phyloP scores from a whole-genome alignment of 35 echinoderm and acorn worm species.

The Heliocidaris erythrogramma region DNA sequence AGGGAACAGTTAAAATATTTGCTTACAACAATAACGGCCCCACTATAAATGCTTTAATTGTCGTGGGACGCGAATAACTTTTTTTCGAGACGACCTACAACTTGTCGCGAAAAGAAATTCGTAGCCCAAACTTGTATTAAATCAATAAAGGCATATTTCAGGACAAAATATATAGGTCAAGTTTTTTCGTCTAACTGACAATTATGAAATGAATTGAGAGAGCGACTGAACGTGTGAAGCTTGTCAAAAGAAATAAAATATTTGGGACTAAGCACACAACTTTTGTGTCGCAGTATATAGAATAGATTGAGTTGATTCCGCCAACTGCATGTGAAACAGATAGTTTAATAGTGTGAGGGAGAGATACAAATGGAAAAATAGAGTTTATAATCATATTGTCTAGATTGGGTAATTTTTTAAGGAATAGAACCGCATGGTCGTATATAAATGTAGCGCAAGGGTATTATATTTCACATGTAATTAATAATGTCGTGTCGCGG shows the following conservation, averaged over 20 bases:
- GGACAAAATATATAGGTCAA: neutral
- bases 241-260: neutral
- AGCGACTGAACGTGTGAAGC: neutral
- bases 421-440: too few relatives aligned
- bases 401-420: too few relatives aligned
- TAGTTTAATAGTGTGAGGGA: too few relatives aligned
- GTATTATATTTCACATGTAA: too few relatives aligned
- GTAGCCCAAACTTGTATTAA: neutral
- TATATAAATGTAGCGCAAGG: too few relatives aligned
- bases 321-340: too few relatives aligned
- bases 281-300: neutral
- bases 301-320: neutral
- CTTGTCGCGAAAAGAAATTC: neutral
- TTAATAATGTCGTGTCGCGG: too few relatives aligned
- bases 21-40: neutral
- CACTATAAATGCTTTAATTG: constrained; percentile 12
- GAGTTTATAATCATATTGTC: too few relatives aligned
- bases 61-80: neutral
- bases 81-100: neutral
- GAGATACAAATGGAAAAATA: too few relatives aligned
- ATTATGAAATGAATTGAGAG: neutral
- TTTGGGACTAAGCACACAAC: neutral
- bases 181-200: neutral
- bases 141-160: neutral
- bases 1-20: constrained; percentile 13